phyloP scores from a whole-genome alignment of 2,797 vertebrate genomes.

The Myotis planiceps region DNA sequence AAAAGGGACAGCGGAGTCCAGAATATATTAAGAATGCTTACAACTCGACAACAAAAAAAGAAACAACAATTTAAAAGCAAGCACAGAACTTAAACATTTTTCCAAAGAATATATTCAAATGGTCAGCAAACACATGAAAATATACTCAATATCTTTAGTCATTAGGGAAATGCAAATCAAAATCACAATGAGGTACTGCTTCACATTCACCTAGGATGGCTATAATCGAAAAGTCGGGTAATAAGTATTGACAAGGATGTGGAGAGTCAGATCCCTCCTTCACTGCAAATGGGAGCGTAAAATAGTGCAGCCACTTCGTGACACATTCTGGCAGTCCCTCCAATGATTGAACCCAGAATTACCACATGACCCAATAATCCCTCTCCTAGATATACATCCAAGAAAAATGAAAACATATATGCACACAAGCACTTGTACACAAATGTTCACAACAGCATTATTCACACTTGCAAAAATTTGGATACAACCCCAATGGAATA shows the following conservation, averaged over 20 bases:
- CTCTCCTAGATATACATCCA: not conserved
- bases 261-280: not conserved
- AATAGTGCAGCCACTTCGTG: not conserved
- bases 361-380: not conserved
- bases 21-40: not conserved
- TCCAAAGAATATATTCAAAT: not conserved
- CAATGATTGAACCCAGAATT: not conserved
- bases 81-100: not conserved
- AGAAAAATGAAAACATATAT: not conserved
- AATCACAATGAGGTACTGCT: not conserved
- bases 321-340: not conserved
- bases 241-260: not conserved
- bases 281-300: not conserved
- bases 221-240: not conserved
- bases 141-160: not conserved
- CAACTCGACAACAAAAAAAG: not conserved
- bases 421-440: not conserved
- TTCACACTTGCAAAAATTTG: not conserved
- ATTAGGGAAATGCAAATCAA: not conserved
- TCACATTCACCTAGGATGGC: not conserved
- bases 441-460: not conserved
- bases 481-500: not conserved
- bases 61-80: constrained; percentile 1
- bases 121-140: not conserved
- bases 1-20: not conserved